A percentile compares a stretch with the other conserved stretches of the same genome.
Conservation (phyloP, 2,113 vertebrate species). For the Barbus barbus region DNA sequence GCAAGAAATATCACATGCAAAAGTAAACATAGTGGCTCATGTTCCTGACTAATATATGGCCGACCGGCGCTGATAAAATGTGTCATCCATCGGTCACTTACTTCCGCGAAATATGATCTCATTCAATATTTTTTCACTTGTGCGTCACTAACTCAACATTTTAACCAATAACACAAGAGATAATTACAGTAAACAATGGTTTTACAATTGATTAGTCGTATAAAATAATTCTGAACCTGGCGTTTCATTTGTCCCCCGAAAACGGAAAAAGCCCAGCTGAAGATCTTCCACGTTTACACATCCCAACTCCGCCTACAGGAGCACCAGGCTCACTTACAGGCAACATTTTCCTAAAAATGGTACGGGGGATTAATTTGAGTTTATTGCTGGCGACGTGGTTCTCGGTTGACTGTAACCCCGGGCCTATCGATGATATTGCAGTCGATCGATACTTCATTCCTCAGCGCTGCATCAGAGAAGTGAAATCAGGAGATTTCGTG, state of each 20-base stretch:
- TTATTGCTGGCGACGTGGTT: constrained; percentile 63
- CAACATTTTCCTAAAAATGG: constrained; percentile 57
- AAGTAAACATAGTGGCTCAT: not conserved
- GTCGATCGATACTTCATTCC: constrained; percentile 88
- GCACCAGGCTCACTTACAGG: too few species aligned
- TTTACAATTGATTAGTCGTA: not conserved
- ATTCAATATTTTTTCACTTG: not conserved
- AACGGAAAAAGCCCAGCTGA: constrained; percentile 15
- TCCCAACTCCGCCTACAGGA: not conserved
- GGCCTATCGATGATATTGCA: constrained; percentile 87
- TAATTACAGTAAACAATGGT: not conserved
- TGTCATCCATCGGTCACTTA: too few species aligned
- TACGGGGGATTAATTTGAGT: constrained; percentile 53
- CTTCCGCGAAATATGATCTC: constrained; percentile 5
- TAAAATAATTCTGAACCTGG: not conserved
- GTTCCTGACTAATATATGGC: not conserved
- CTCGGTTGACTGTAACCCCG: constrained; percentile 76
- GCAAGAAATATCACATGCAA: not conserved
- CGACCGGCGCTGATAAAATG: too few species aligned
- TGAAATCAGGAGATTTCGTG: constrained; percentile 85
- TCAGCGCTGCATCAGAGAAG: constrained; percentile 79
- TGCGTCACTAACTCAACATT: not conserved
- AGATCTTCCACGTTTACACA: constrained; percentile 49
- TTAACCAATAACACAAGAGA: not conserved
- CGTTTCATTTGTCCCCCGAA: not conserved